Conservation (phyloP, 2,113 vertebrate species). For the Eretmochelys imbricata region DNA sequence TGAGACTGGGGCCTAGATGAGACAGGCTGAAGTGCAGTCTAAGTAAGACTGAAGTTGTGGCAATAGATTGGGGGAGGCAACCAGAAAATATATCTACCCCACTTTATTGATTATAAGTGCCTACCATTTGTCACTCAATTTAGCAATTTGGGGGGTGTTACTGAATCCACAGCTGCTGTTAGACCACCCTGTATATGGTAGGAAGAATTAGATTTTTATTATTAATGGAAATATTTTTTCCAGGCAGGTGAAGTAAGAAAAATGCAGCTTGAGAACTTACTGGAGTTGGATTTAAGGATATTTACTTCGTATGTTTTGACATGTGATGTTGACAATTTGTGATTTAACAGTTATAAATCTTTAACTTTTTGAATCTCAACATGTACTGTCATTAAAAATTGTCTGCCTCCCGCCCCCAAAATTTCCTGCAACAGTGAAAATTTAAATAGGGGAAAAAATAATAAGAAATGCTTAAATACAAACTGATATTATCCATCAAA, state of each 20-base stretch:
- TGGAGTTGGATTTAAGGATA: background rate
- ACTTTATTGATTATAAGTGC: background rate
- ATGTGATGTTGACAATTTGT: background rate
- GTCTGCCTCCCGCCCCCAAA: background rate
- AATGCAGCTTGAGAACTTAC: background rate
- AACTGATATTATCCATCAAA: background rate
- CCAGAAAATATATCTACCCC: background rate
- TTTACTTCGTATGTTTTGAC: no score
- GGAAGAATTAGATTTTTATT: background rate
- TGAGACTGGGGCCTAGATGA: background rate
- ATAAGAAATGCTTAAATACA: background rate
- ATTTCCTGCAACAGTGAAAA: background rate
- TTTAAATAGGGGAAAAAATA: no score
- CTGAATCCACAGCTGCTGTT: background rate
- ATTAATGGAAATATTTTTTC: no score
- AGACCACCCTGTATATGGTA: background rate
- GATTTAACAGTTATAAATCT: background rate
- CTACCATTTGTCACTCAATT: background rate
- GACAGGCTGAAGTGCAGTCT: background rate
- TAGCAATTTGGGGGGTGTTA: background rate
- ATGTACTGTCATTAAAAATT: background rate
- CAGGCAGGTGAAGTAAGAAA: background rate
- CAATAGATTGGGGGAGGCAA: background rate
- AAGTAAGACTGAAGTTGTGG: background rate
- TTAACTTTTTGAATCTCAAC: background rate